Evolutionary conservation across 2,797 vertebrate species (phyloP).

Genomic region (Triplophysa bombifrons): DNA sequence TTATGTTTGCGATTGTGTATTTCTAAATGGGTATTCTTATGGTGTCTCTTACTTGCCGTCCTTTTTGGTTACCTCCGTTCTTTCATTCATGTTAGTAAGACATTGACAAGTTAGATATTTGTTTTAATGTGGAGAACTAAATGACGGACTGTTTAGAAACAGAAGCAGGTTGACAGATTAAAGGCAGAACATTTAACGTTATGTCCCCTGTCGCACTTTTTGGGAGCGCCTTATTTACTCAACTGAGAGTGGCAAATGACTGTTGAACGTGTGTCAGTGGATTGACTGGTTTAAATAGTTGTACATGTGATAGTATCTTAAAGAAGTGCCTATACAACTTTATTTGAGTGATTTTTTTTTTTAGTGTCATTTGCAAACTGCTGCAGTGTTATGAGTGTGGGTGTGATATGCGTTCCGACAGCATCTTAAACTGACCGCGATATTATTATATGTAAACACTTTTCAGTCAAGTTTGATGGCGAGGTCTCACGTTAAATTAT

Average conservation of each 20-base stretch:
- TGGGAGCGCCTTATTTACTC: neutral
- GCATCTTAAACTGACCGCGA: neutral
- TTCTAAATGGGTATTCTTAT: neutral
- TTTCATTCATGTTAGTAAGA: neutral
- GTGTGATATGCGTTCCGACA: constrained; percentile 8
- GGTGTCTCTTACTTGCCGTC: neutral
- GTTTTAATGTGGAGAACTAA: neutral
- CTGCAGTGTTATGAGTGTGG: constrained; percentile 32
- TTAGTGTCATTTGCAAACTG: neutral
- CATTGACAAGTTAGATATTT: too few species aligned
- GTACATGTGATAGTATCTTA: neutral
- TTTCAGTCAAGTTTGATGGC: neutral
- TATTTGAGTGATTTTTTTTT: constrained; percentile 8
- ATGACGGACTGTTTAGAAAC: neutral
- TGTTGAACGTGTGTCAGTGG: too few species aligned
- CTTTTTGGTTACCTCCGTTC: neutral
- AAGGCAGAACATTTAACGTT: neutral
- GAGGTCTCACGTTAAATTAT: neutral
- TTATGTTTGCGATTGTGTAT: too few species aligned
- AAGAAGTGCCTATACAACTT: neutral
- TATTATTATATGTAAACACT: constrained; percentile 26
- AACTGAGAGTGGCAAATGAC: neutral
- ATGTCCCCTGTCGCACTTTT: neutral
- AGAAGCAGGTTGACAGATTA: neutral
- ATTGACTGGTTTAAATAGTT: neutral